Evolutionary conservation across 1,140 invertebrate genomes (phyloP).

Genomic region (Ladona fulva): DNA sequence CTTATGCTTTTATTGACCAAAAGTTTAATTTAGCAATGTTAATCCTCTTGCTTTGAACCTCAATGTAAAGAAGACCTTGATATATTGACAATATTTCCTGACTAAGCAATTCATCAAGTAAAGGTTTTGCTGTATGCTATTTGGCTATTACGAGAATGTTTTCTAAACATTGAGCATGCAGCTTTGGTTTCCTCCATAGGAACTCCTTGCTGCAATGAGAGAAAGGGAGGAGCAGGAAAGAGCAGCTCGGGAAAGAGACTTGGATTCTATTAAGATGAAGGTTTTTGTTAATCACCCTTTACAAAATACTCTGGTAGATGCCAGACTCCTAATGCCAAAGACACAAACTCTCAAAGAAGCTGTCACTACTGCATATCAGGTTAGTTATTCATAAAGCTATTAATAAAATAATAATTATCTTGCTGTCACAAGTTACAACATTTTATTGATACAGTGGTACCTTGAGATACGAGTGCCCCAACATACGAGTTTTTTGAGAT

Average conservation of each 20-base stretch:
- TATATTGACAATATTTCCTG: no score
- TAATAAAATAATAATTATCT: no score
- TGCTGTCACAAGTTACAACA: no score
- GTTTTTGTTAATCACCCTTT: constrained; percentile 54
- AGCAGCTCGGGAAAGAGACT: constrained; percentile 47
- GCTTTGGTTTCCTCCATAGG: constrained; percentile 30
- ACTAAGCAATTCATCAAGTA: neutral
- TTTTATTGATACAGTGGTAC: no score
- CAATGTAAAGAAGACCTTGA: no score
- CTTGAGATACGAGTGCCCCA: no score
- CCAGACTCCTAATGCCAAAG: constrained; percentile 45
- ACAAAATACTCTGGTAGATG: constrained; percentile 42
- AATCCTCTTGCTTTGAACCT: neutral
- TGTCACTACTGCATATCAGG: constrained; percentile 47
- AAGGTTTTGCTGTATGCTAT: no score
- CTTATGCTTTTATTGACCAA: no score
- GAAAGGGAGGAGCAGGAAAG: constrained; percentile 58
- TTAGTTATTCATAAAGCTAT: constrained; percentile 23
- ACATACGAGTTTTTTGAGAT: no score
- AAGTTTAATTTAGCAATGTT: no score
- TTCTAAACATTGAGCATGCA: no score
- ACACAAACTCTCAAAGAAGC: constrained; percentile 49
- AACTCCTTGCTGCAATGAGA: constrained; percentile 53
- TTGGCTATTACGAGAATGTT: no score
- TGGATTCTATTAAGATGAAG: constrained; percentile 52